A percentile compares a stretch with the other conserved stretches of the same genome.
These are phyloP conservation scores for Miniopterus natalensis DNA, from an alignment of 2,113 vertebrate genomes.

Conservation along the genomic window DNA sequence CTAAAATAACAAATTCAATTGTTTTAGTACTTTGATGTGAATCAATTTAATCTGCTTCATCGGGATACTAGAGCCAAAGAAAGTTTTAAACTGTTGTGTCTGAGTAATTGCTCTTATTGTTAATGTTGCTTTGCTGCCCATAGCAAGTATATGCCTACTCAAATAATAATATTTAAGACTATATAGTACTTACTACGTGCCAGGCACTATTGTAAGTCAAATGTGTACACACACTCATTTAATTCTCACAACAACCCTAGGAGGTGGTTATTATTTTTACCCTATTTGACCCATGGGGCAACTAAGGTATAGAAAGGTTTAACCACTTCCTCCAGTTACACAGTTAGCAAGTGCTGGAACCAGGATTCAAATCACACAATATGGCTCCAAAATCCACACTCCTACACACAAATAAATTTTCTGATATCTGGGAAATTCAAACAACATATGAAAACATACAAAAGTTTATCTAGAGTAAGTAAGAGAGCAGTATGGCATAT, in stretches of 20 bases:
- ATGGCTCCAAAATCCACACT: not conserved
- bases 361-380: not conserved
- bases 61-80: not conserved
- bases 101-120: constrained; percentile 21
- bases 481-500: not conserved
- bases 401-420: not conserved
- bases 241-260: not conserved
- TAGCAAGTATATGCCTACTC: not conserved
- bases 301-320: not conserved
- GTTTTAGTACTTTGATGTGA: constrained; percentile 27
- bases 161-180: not conserved
- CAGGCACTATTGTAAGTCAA: not conserved
- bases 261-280: not conserved
- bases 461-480: not conserved
- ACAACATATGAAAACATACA: not conserved
- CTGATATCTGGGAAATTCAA: constrained; percentile 40
- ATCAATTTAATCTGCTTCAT: not conserved
- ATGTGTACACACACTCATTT: not conserved
- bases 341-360: not conserved
- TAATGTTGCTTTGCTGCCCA: not conserved
- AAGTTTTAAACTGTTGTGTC: not conserved
- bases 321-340: not conserved
- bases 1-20: not conserved
- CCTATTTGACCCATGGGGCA: not conserved
- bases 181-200: not conserved